phyloP scores from a whole-genome alignment of 2,888 invertebrate genomes.

The Athrips mouffetella region DNA sequence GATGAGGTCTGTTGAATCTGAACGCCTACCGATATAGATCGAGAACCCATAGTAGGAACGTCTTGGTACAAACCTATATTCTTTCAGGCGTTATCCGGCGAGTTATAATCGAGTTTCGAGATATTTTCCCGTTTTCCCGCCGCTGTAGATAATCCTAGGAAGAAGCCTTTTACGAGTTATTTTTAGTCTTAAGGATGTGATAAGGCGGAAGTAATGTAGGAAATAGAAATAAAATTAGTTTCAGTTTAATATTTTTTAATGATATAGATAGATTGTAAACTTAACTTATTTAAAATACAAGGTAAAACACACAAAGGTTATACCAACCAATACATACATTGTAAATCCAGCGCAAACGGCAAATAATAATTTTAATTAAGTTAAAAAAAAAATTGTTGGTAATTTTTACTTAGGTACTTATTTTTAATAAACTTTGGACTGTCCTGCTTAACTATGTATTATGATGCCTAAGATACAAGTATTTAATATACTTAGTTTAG shows the following conservation, averaged over 20 bases:
- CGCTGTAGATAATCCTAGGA: constrained; percentile 4
- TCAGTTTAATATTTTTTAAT: neutral
- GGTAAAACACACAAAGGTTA: no score
- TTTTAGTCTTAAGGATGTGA: neutral
- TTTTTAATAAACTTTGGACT: no score
- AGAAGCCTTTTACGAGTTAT: neutral
- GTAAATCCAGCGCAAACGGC: no score
- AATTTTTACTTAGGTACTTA: no score
- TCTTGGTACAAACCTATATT: constrained; percentile 44
- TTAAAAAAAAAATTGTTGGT: no score
- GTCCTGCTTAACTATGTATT: no score
- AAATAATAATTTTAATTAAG: no score
- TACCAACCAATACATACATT: no score
- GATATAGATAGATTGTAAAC: neutral
- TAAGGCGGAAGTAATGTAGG: neutral
- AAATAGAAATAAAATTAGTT: neutral
- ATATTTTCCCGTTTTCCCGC: constrained; percentile 34
- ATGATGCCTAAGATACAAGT: no score
- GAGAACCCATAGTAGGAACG: constrained; percentile 40
- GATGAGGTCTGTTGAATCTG: neutral
- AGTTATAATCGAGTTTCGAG: constrained; percentile 69
- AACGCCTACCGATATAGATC: constrained; percentile 18
- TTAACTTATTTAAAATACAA: no score
- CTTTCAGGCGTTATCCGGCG: constrained; percentile 61
- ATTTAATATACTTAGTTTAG: no score